A percentile compares a stretch with the other conserved stretches of the same genome.
Evolutionary conservation across 2,113 vertebrate genomes (phyloP).

Genomic region (Lepus timidus): DNA sequence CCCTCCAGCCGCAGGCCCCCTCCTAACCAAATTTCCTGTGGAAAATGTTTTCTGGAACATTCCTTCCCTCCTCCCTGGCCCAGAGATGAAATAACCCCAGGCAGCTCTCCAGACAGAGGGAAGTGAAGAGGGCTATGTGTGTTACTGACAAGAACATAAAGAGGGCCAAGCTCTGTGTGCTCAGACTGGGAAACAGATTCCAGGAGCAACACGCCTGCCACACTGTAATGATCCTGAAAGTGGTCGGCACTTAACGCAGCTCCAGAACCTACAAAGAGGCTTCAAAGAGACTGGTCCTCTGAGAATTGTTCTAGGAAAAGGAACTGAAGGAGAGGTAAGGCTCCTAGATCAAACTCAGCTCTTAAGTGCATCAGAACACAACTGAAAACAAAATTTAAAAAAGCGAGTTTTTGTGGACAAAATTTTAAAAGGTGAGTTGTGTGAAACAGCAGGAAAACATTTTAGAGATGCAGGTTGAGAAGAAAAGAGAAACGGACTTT

Average conservation of each 20-base stretch:
- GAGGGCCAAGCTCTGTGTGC: slow-evolving; percentile 41
- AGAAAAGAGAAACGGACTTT: slow-evolving; percentile 5
- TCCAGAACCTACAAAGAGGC: slow-evolving; percentile 65
- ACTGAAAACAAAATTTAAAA: background rate
- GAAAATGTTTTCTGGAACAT: slow-evolving; percentile 20
- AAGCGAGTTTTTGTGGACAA: background rate
- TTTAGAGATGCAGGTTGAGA: background rate
- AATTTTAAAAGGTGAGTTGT: slow-evolving; percentile 8
- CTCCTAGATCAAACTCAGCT: slow-evolving; percentile 61
- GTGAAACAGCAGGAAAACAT: slow-evolving; percentile 42
- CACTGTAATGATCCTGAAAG: slow-evolving; percentile 65
- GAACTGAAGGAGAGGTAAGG: slow-evolving; percentile 59
- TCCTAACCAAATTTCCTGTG: background rate
- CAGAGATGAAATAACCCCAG: slow-evolving; percentile 43
- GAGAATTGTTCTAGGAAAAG: slow-evolving; percentile 72
- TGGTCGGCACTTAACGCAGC: background rate
- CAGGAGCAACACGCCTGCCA: slow-evolving; percentile 50
- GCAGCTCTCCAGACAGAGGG: background rate
- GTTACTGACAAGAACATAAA: slow-evolving; percentile 20
- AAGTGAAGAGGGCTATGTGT: background rate
- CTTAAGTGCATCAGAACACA: slow-evolving; percentile 72
- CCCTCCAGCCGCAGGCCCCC: background rate
- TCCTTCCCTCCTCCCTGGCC: background rate
- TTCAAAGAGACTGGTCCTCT: slow-evolving; percentile 37
- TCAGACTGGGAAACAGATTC: slow-evolving; percentile 39